Base-by-base conservation (phyloP, 2,797 vertebrate genomes). In the Micromesistius poutassou region DNA sequence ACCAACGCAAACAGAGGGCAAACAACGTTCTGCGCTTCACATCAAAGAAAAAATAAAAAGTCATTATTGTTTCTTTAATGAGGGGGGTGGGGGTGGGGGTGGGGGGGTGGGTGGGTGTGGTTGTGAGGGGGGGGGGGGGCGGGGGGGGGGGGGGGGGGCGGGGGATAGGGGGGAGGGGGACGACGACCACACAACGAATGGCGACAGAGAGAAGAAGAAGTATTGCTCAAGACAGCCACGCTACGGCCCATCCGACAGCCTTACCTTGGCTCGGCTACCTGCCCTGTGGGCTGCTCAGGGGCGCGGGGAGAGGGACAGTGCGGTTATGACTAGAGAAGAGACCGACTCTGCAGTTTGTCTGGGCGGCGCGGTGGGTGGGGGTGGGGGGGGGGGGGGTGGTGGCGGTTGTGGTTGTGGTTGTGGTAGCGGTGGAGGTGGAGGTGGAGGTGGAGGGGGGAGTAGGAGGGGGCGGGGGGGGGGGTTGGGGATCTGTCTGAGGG, bases 231-330 rank as follows among this genome's bases (percentile, higher is more conserved):
- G 88, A 86, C 91, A 80, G 84, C 85, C 91, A 90, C 89, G 89
- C 81, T 86, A 85, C n/a, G 89, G 85, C 81, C 87, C 22, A 77
- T 35, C 33, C 6, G 33, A 90, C 85, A 91, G 83, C 86, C 92
- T 92, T 93, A 93, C 94, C 94, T 95, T 94, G 85, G 87, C 87
- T 91, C 92, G 91, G 86, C 91, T 94, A 93, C 84, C 89, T 91
- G 91, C 91, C 82, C 87, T 91, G 91, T 71, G 70, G 30, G 71
- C 71, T 22, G 71, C 91, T 92, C 88, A 91, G 90, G 91, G 89
- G 87, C 92, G 87, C 87, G 92, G 87, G 87, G 88, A 91, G 86
- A 92, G 86, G 87, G 81, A 90, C 85, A 91, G 79, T 89, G 83
- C 78, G 83, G 85, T 91, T 89, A 91, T 86, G 81, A 83, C 77